Evolutionary conservation across 2,797 vertebrate species (phyloP).

Genomic region (Crenuchus spilurus): DNA sequence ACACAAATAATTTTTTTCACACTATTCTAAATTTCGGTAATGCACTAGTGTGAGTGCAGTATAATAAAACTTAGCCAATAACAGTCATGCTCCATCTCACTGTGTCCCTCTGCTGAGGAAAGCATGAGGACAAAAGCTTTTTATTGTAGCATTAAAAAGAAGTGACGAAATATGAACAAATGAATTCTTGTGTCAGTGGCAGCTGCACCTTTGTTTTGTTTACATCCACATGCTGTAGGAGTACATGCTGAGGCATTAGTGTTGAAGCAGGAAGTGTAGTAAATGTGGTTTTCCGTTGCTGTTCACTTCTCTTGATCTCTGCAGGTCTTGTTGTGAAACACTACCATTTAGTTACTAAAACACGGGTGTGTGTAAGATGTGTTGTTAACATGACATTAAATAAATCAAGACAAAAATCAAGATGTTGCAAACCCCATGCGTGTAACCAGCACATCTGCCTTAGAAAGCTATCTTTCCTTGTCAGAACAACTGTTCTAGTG

Average conservation of each 20-base stretch:
- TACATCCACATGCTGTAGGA: conserved; percentile 31
- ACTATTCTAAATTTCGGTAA: too few relatives aligned
- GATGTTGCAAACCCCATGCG: background rate
- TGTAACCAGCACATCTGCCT: too few relatives aligned
- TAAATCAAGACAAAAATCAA: background rate
- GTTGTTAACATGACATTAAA: background rate
- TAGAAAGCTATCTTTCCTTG: background rate
- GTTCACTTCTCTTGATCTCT: conserved; percentile 67
- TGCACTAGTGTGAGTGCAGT: too few relatives aligned
- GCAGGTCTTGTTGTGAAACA: conserved; percentile 47
- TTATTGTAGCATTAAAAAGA: too few relatives aligned
- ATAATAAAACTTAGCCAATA: too few relatives aligned
- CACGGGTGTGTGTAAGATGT: background rate
- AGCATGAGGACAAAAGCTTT: too few relatives aligned
- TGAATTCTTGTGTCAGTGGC: background rate
- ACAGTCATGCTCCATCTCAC: too few relatives aligned
- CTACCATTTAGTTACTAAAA: conserved; percentile 16
- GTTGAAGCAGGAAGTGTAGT: conserved; percentile 77
- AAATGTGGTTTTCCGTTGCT: conserved; percentile 78
- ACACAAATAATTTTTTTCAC: too few relatives aligned
- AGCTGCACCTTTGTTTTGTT: conserved; percentile 40
- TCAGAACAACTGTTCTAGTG: background rate
- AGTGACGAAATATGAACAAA: too few relatives aligned
- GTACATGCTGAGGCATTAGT: conserved; percentile 59
- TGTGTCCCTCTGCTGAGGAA: too few relatives aligned